Conservation (phyloP, 2,113 vertebrate genomes). For the Gallinago paraguaiae region DNA sequence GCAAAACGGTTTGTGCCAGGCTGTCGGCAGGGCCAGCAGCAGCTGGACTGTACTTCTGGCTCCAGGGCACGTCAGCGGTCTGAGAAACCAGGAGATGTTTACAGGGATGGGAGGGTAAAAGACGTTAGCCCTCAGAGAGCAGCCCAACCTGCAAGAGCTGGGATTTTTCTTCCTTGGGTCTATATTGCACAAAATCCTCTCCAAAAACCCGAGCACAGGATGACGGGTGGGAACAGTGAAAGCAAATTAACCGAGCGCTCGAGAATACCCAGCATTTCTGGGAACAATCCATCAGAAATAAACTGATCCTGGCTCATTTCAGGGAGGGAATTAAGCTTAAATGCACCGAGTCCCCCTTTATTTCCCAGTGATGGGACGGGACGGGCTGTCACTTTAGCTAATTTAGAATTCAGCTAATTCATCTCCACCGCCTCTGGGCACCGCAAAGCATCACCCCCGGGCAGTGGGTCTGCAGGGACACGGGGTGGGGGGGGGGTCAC, state of each 20-base stretch:
- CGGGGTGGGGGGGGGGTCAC: rapidly evolving
- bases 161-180: background rate
- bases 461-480: background rate
- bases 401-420: background rate
- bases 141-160: background rate
- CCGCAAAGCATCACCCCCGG: background rate
- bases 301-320: background rate
- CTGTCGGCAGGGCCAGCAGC: background rate
- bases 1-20: background rate
- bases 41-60: background rate
- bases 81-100: background rate
- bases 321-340: background rate
- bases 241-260: background rate
- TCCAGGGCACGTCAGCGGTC: rapidly evolving
- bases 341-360: background rate
- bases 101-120: background rate
- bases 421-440: background rate
- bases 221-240: background rate
- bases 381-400: background rate
- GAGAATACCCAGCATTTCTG: background rate
- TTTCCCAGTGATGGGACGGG: background rate
- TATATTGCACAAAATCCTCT: background rate
- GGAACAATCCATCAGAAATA: background rate
- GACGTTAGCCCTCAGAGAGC: background rate
- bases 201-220: background rate